Base-by-base conservation (phyloP, 2,797 vertebrate species). In the Dallia pectoralis region DNA sequence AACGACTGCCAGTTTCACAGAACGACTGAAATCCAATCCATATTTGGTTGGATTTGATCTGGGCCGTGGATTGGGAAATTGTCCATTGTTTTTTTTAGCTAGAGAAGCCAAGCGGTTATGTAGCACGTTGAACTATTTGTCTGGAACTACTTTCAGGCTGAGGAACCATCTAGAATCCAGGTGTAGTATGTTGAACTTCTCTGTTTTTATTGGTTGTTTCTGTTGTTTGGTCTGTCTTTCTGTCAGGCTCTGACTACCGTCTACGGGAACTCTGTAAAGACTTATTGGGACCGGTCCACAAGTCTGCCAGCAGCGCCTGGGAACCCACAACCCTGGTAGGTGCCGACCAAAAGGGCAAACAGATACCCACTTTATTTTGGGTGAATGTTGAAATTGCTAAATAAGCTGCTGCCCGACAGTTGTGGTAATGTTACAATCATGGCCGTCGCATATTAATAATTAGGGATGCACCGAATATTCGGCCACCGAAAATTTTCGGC, bases 221-320 rank as follows among this genome's bases (percentile, higher is more conserved):
- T 59, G 3, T 59, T 19, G 53, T 33, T 61, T 63, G 16, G 29
- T 32, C 53, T 15, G 19, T 59, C 22, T 56, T 29, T 32, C 81
- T 64, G 76, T 77, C 86, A 99, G 97, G 97, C 61, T 97, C 96
- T 81, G 97, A 99, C 93, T 94, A 94, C 82, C 94, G 96, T 74
- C 93, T 99, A 82, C 89, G 97, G 86, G 97, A 98, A 86, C 92
- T 99, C 80, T 99, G 97, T 83, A 95, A 96, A 87, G 97, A 98
- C 87, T 93, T 99, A 82, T 91, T 99, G 86, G 97, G 97, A 81
- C 97, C 97, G 1, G 96, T 98, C 83, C 97, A 99, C 90, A 95
- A 91, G 79, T 99, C 97, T 76, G 89, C 93, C 3, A 86, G 93
- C 78, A 95, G 95, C 73, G 91, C 97, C 74, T 99, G 97, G 97